Evolutionary conservation across 2,797 vertebrate genomes (phyloP).

Genomic region (Dipus sagitta): DNA sequence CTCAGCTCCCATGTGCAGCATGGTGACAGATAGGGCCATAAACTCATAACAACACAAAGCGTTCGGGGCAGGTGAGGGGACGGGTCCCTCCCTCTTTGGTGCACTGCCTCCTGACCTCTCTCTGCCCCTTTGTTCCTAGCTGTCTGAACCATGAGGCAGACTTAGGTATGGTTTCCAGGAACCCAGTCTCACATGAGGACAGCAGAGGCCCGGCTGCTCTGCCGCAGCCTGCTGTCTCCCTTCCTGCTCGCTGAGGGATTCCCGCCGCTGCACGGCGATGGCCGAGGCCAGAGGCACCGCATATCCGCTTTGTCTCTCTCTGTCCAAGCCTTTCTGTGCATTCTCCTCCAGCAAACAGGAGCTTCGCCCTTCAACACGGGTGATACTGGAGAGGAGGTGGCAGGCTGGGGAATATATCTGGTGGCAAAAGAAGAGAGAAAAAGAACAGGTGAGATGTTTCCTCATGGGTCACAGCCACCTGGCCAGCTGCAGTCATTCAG

Average conservation of each 20-base stretch:
- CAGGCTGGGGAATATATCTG: background rate
- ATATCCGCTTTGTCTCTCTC: background rate
- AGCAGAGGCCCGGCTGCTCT: background rate
- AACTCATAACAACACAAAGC: too few relatives aligned
- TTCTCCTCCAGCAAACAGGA: background rate
- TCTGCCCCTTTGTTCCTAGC: background rate
- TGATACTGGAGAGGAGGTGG: background rate
- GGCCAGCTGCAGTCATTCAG: background rate
- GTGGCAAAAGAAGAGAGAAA: background rate
- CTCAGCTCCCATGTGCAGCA: background rate
- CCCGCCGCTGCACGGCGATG: background rate
- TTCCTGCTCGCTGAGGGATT: background rate
- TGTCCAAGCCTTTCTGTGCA: background rate
- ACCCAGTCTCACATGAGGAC: fast-evolving
- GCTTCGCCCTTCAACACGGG: background rate
- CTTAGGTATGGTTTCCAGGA: too few relatives aligned
- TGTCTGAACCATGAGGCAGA: background rate
- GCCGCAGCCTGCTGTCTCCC: too few relatives aligned
- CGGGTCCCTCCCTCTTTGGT: background rate
- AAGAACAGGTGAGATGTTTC: fast-evolving
- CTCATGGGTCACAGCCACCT: background rate
- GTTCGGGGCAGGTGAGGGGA: background rate
- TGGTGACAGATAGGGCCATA: background rate
- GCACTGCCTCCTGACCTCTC: background rate
- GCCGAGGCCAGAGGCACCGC: fast-evolving